A percentile compares a stretch with the other conserved stretches of the same genome.
Conservation (phyloP, 2,888 invertebrate species). For the Cerceris rybyensis region DNA sequence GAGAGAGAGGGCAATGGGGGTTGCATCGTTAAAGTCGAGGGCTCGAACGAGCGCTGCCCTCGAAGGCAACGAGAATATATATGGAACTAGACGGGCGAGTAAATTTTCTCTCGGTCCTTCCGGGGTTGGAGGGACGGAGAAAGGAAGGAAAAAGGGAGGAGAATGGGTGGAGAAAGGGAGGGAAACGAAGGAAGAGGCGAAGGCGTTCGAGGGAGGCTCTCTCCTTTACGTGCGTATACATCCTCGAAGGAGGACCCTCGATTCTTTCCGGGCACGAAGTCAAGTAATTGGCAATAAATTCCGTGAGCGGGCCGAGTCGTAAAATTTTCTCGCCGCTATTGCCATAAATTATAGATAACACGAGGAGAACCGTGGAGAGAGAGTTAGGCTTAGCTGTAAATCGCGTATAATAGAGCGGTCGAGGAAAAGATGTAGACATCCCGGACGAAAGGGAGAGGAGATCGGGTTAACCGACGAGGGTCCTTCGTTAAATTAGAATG, state of each 20-base stretch:
- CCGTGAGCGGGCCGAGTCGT: constrained; percentile 60
- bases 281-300: constrained; percentile 70
- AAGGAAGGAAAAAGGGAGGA: no score
- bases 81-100: constrained; percentile 15
- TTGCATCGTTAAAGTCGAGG: constrained; percentile 34
- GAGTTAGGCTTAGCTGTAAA: constrained; percentile 60
- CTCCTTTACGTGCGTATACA: constrained; percentile 55
- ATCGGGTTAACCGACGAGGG: neutral
- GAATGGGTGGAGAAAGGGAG: no score
- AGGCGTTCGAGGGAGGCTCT: constrained; percentile 20
- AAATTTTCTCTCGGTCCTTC: constrained; percentile 22
- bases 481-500: neutral
- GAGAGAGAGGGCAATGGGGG: neutral
- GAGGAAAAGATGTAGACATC: constrained; percentile 24
- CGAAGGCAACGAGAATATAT: constrained; percentile 32
- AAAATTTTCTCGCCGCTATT: constrained; percentile 68
- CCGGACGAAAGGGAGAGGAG: neutral
- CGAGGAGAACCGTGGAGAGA: constrained; percentile 30
- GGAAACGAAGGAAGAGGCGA: neutral
- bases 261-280: constrained; percentile 70
- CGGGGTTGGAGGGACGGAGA: neutral
- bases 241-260: constrained; percentile 48
- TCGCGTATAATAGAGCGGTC: constrained; percentile 58
- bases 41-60: neutral
- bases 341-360: constrained; percentile 70